Base-by-base conservation (phyloP, 2,797 vertebrate species). In the Chromobotia macracanthus region DNA sequence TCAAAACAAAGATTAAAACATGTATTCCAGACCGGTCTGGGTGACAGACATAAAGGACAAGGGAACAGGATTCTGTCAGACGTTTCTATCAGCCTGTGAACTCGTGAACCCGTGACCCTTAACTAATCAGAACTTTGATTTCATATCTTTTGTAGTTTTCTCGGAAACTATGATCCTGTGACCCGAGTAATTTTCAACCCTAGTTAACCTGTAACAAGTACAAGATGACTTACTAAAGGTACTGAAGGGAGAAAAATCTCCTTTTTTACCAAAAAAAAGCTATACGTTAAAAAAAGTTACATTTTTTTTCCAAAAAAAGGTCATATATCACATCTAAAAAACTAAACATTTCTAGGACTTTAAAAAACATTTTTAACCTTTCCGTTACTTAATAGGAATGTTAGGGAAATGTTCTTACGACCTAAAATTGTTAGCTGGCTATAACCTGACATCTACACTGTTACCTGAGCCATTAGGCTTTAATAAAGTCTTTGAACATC, bases 71-170 rank as follows among this genome's bases (percentile, higher is more conserved):
- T 10, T 44, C 41, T 10, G 10, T 31, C 8, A 68, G 18, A 58
- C 35, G 25, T 50, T 1, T 5, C 38, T 15, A 31, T 61, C 8
- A 23, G 25, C 25, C 51, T 38, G 51, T 28, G 15, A 41, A 21
- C n/a, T 38, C 66, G 38, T 58, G 19, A 35, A 13, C 46, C 75
- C 9, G 2, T 53, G 58, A 78, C 46, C 46, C 44, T 53, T 71
- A 67, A 63, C 67, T 64, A 53, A 71, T 63, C 67, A 19, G 50
- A 28, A 78, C 44, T 70, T 77, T 70, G 75, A 77, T 70, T 21
- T 44, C 11, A 10, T 11, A 11, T 44, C 41, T 11, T 44, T 61
- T 23, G 9, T 38, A 1, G 56, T 71, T 28, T 78, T 64, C 67
- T 44, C 64, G 58, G 58, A 78, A 78, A 64, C 46, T 35, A 25